Conservation (phyloP, 2,797 vertebrate species). For the Coluber constrictor region DNA sequence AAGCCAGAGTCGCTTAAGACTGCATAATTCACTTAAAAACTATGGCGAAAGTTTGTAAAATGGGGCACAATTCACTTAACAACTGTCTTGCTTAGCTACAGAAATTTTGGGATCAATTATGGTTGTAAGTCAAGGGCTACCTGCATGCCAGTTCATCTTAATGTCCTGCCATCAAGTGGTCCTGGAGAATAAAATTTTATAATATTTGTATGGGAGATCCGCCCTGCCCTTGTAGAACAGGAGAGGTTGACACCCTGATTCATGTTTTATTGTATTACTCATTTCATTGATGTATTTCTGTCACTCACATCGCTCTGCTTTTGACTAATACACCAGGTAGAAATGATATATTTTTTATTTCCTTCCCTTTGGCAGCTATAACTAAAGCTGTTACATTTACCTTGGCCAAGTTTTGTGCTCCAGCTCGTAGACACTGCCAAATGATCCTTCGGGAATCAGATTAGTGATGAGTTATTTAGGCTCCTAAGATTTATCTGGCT, state of each 20-base stretch:
- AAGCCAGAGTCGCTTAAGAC: background rate
- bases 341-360: background rate
- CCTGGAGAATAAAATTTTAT: background rate
- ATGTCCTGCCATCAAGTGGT: background rate
- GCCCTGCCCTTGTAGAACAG: background rate
- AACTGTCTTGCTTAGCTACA: background rate
- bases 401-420: background rate
- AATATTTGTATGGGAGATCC: background rate
- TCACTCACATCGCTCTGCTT: background rate
- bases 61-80: background rate
- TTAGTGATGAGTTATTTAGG: background rate
- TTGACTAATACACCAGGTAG: background rate
- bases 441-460: background rate
- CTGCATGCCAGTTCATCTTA: background rate
- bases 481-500: background rate
- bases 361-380: background rate
- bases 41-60: background rate
- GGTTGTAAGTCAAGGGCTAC: background rate
- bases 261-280: background rate
- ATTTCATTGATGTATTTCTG: background rate
- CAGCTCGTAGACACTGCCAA: background rate
- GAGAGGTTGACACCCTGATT: background rate
- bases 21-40: background rate
- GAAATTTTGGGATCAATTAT: background rate
- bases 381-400: background rate